phyloP scores from a whole-genome alignment of 1,140 invertebrate genomes.

The Drosophila azteca region DNA sequence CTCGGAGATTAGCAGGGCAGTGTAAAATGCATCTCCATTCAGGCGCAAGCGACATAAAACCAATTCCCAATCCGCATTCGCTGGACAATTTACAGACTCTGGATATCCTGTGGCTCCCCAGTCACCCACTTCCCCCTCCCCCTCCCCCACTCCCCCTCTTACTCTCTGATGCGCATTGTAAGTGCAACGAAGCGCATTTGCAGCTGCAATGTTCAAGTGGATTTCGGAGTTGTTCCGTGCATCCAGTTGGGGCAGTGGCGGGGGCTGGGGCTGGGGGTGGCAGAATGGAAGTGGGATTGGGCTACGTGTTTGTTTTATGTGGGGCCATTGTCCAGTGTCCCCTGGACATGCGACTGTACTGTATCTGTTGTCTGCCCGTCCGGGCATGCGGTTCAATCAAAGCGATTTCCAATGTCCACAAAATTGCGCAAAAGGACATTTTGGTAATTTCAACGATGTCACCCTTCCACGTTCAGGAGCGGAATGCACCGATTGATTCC shows the following conservation, averaged over 20 bases:
- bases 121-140: slow-evolving; percentile 4
- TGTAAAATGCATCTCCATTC: slow-evolving; percentile 77
- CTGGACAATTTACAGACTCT: slow-evolving; percentile 56
- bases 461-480: slow-evolving; percentile 19
- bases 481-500: slow-evolving; percentile 1
- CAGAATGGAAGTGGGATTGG: slow-evolving; percentile 22
- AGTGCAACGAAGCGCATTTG: slow-evolving; percentile 75
- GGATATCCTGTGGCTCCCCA: not conserved
- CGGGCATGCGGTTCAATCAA: slow-evolving; percentile 78
- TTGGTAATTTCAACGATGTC: slow-evolving; percentile 78
- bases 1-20: slow-evolving; percentile 77
- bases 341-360: slow-evolving; percentile 35
- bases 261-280: slow-evolving; percentile 1
- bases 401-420: slow-evolving; percentile 82
- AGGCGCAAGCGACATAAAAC: slow-evolving; percentile 81
- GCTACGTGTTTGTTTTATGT: slow-evolving; percentile 75
- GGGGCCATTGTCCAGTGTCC: slow-evolving; percentile 72
- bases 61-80: slow-evolving; percentile 63
- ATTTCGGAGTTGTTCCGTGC: slow-evolving; percentile 63
- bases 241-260: slow-evolving; percentile 1
- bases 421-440: slow-evolving; percentile 82
- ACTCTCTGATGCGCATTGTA: slow-evolving; percentile 61
- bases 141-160: slow-evolving; percentile 8
- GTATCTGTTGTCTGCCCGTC: slow-evolving; percentile 60
- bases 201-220: slow-evolving; percentile 77